Evolutionary conservation across 2,888 invertebrate genomes (phyloP).

Genomic region (Eustalomyia histrio): DNA sequence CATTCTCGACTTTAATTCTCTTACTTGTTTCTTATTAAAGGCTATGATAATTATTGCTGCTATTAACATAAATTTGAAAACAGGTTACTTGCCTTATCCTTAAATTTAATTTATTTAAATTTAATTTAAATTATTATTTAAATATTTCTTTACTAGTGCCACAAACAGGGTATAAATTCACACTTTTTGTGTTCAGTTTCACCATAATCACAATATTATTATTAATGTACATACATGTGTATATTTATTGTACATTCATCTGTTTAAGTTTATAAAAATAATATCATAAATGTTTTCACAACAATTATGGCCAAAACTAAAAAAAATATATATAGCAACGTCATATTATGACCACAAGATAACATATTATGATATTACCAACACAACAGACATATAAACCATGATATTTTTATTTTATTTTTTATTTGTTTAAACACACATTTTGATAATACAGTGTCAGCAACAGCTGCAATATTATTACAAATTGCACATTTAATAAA

Average conservation of each 20-base stretch:
- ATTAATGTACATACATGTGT: background rate
- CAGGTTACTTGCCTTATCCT: no score
- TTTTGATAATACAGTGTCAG: conserved; percentile 31
- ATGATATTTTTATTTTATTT: conserved; percentile 1
- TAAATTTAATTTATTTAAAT: no score
- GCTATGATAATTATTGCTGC: no score
- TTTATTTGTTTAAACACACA: conserved; percentile 12
- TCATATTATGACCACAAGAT: conserved; percentile 66
- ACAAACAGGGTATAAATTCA: background rate
- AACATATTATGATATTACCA: conserved; percentile 65
- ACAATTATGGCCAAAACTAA: conserved; percentile 10
- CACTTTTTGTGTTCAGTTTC: background rate
- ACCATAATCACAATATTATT: no score
- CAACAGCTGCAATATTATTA: conserved; percentile 50
- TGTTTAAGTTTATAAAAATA: background rate
- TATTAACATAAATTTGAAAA: no score
- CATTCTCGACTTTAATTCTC: no score
- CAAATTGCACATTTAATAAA: background rate
- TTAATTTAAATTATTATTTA: no score
- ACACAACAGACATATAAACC: conserved; percentile 26
- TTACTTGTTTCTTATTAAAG: no score
- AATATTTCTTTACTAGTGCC: no score
- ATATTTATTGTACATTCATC: background rate
- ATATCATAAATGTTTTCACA: background rate
- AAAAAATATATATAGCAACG: conserved; percentile 59